Conservation (phyloP, 2,113 vertebrate species). For the Lepus americanus region DNA sequence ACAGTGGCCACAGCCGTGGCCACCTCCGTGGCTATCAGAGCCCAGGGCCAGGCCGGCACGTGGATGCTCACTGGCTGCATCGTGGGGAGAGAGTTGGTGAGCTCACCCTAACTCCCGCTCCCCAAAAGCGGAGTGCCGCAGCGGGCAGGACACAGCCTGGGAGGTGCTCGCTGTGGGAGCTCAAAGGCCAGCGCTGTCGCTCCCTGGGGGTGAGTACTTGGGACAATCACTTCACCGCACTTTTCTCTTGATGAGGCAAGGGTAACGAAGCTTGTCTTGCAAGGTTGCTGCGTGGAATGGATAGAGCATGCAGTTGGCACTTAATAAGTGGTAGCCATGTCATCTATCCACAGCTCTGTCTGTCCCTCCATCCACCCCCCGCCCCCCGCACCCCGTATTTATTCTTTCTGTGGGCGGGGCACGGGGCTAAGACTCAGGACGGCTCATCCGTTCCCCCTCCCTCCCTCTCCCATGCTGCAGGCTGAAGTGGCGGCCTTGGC, state of each 20-base stretch:
- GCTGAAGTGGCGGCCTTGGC: neutral
- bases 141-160: neutral
- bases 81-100: neutral
- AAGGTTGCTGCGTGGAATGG: neutral
- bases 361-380: neutral
- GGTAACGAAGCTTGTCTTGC: neutral
- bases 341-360: neutral
- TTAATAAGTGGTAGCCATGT: neutral
- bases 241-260: neutral
- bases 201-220: neutral
- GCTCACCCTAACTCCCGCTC: neutral
- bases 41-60: too few species aligned
- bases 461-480: neutral
- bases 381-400: too few species aligned
- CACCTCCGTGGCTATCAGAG: neutral
- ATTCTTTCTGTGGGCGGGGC: neutral
- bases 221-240: neutral
- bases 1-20: neutral
- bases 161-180: neutral
- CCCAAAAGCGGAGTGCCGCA: too few species aligned
- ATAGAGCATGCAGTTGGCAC: neutral
- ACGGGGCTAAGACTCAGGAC: neutral
- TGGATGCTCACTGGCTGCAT: accelerated
- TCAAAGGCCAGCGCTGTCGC: neutral
- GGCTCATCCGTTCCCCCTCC: neutral